Percentiles rank a stretch among this genome's conserved stretches.
phyloP scores from a whole-genome alignment of 1,140 invertebrate species.

The Eriosoma lanigerum region DNA sequence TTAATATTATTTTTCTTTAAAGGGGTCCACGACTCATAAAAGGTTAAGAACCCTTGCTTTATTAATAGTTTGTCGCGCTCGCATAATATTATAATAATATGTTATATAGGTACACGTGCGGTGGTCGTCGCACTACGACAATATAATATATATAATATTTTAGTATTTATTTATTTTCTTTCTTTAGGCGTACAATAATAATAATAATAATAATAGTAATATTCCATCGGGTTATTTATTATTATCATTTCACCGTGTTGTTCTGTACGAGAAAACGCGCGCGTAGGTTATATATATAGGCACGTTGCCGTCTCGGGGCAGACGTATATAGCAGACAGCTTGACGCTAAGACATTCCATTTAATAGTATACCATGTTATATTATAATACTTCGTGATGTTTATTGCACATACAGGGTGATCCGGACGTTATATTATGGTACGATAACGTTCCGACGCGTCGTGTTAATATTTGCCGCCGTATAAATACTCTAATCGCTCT shows the following conservation, averaged over 20 bases:
- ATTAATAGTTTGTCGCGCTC: no score
- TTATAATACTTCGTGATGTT: background rate
- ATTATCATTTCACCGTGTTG: constrained; percentile 1
- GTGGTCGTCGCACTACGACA: constrained; percentile 37
- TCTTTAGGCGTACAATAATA: background rate
- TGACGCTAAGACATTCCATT: constrained; percentile 47
- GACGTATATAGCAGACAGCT: constrained; percentile 51
- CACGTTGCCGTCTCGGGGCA: background rate
- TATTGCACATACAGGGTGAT: no score
- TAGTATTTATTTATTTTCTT: no score
- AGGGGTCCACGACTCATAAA: no score
- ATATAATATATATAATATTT: no score
- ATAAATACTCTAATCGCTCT: no score
- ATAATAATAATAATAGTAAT: constrained; percentile 25
- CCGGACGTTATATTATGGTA: no score
- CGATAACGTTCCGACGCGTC: background rate
- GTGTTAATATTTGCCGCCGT: no score
- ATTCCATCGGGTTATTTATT: constrained; percentile 38
- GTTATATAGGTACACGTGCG: background rate
- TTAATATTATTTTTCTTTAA: no score
- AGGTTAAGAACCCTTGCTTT: no score
- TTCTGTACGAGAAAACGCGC: background rate
- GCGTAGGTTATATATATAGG: background rate
- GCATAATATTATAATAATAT: no score
- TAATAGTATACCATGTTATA: background rate